phyloP scores from a whole-genome alignment of 2,113 vertebrate genomes.

The Carassius carassius region DNA sequence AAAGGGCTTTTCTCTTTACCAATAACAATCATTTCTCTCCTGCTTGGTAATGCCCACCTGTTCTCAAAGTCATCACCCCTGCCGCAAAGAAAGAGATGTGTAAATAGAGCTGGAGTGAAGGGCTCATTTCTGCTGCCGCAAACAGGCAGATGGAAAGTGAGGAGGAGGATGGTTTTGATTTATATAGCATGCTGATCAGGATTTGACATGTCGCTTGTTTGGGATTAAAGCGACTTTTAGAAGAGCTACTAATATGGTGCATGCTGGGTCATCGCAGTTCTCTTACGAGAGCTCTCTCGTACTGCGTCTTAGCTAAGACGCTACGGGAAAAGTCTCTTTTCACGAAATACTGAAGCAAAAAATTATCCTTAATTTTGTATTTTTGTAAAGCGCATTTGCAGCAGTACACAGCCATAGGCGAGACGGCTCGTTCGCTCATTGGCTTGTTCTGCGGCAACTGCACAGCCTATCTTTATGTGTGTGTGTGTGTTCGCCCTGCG shows the following conservation, averaged over 20 bases:
- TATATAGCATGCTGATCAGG: slow-evolving; percentile 22
- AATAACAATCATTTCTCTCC: slow-evolving; percentile 26
- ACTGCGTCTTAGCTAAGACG: no score
- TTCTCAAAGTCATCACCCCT: slow-evolving; percentile 37
- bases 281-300: no score
- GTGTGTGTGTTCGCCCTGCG: no score
- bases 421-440: no score
- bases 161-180: slow-evolving; percentile 2
- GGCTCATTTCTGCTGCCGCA: slow-evolving; percentile 8
- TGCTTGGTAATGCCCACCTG: slow-evolving; percentile 34
- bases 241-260: background rate
- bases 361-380: no score
- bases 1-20: slow-evolving; percentile 40
- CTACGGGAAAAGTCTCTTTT: no score
- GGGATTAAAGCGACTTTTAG: slow-evolving; percentile 29
- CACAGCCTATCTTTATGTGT: no score
- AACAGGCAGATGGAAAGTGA: slow-evolving; percentile 21
- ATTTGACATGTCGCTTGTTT: slow-evolving; percentile 22
- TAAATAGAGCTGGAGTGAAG: slow-evolving; percentile 3
- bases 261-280: background rate
- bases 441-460: no score
- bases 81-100: slow-evolving; percentile 17
- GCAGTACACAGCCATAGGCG: no score
- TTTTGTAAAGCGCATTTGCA: no score
- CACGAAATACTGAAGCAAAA: no score